These are phyloP conservation scores for Catocala sponsa DNA, from an alignment of 2,888 invertebrate species.

Conservation along the genomic window DNA sequence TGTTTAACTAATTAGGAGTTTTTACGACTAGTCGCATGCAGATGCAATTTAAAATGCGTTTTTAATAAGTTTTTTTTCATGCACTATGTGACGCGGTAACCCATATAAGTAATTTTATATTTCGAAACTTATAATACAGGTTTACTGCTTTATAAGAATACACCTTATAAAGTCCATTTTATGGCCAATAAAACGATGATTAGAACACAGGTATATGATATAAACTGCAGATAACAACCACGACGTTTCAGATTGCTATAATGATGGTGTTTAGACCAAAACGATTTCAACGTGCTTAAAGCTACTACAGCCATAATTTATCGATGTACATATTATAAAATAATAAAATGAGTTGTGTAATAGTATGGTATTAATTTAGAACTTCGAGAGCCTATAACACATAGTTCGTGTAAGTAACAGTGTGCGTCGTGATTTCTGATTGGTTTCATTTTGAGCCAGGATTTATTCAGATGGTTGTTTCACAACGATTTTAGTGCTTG, in stretches of 20 bases:
- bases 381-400: slow-evolving; percentile 8
- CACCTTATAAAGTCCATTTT: slow-evolving; percentile 5
- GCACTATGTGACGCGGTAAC: no score
- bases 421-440: slow-evolving; percentile 35
- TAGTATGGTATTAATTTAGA: not conserved
- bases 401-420: slow-evolving; percentile 30
- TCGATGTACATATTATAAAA: slow-evolving; percentile 27
- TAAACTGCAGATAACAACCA: slow-evolving; percentile 34
- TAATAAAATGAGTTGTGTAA: slow-evolving; percentile 17
- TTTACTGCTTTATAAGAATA: not conserved
- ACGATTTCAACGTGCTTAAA: slow-evolving; percentile 37
- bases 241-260: slow-evolving; percentile 29
- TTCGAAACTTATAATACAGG: not conserved
- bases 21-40: slow-evolving; percentile 22
- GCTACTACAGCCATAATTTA: slow-evolving; percentile 31
- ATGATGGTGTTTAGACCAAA: slow-evolving; percentile 34
- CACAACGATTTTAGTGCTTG: slow-evolving; percentile 25
- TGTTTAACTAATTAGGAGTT: slow-evolving; percentile 35
- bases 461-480: slow-evolving; percentile 28
- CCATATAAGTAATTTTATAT: no score
- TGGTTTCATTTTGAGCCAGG: slow-evolving; percentile 29
- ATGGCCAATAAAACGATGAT: slow-evolving; percentile 36
- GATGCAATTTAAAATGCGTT: slow-evolving; percentile 16
- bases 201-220: slow-evolving; percentile 25
- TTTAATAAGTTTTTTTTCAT: not conserved